phyloP scores from a whole-genome alignment of 2,113 vertebrate species.

The Megaleporinus macrocephalus region DNA sequence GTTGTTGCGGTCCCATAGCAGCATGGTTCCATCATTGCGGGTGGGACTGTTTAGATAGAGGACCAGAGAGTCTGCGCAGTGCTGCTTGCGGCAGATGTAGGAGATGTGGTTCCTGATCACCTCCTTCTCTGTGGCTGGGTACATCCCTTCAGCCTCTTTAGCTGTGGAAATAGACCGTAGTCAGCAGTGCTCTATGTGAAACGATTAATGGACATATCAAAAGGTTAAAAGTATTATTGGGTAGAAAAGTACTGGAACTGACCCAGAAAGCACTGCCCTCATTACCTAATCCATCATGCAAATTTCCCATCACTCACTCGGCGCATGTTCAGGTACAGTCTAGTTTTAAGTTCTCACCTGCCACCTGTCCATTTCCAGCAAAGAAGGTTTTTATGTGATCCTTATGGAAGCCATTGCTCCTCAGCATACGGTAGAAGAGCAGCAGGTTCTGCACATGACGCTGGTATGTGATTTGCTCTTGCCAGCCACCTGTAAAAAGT shows the following conservation, averaged over 20 bases:
- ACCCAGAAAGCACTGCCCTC: not conserved
- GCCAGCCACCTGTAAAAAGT: slow-evolving; percentile 76
- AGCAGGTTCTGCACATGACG: slow-evolving; percentile 75
- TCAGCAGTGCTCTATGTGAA: not conserved
- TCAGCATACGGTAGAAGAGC: slow-evolving; percentile 77
- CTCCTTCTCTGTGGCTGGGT: slow-evolving; percentile 79
- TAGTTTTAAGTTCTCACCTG: slow-evolving; percentile 63
- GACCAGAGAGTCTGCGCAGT: slow-evolving; percentile 81
- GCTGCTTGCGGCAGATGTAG: slow-evolving; percentile 80
- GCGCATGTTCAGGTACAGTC: not conserved
- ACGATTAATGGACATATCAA: not conserved
- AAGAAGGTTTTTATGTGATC: slow-evolving; percentile 85
- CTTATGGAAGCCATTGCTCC: slow-evolving; percentile 78
- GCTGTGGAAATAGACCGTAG: slow-evolving; percentile 19
- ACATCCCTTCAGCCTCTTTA: slow-evolving; percentile 74
- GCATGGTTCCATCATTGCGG: slow-evolving; percentile 79
- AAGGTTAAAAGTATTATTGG: not conserved
- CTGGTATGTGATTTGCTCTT: slow-evolving; percentile 80
- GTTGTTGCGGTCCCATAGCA: slow-evolving; percentile 81
- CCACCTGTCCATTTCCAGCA: slow-evolving; percentile 73
- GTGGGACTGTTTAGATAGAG: slow-evolving; percentile 83
- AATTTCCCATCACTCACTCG: not conserved
- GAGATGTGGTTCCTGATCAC: slow-evolving; percentile 80
- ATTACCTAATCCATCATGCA: not conserved
- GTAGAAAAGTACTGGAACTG: not conserved